A percentile compares a stretch with the other conserved stretches of the same genome.
These are phyloP conservation scores for Cacatua alba DNA, from an alignment of 2,113 vertebrate species.

Conservation along the genomic window DNA sequence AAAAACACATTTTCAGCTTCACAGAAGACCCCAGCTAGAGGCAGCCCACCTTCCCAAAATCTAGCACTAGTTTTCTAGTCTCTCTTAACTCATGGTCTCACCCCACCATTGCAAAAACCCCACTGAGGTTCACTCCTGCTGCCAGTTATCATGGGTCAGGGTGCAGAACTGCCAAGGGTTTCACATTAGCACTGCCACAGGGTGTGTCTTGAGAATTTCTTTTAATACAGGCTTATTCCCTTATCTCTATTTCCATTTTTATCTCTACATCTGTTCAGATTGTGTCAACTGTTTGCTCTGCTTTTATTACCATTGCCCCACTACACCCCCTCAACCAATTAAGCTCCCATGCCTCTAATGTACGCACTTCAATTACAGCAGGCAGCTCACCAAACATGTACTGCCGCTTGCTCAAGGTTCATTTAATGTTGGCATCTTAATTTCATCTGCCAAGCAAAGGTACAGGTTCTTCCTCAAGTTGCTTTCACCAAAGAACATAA, in stretches of 20 bases:
- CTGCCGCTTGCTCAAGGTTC: neutral
- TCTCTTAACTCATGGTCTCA: neutral
- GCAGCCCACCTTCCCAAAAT: neutral
- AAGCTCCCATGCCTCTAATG: neutral
- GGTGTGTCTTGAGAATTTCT: neutral
- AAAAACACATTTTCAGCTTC: too few species aligned
- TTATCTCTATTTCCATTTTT: neutral
- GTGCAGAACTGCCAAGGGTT: neutral
- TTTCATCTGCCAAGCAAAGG: neutral
- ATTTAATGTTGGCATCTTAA: neutral
- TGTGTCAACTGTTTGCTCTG: neutral
- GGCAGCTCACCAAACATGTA: neutral
- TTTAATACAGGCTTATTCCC: neutral
- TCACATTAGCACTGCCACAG: neutral
- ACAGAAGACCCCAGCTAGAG: too few species aligned
- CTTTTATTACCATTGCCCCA: neutral
- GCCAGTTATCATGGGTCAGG: neutral
- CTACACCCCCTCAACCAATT: neutral
- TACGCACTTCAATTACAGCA: neutral
- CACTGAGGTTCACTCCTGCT: fast-evolving
- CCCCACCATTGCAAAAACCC: neutral
- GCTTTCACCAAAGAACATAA: neutral
- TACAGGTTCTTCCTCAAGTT: neutral
- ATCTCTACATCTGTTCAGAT: neutral
- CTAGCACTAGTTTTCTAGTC: neutral